Percentiles rank a stretch among this genome's conserved stretches.
phyloP scores from a whole-genome alignment of 2,888 invertebrate species.

The Dryadula phaetusa region DNA sequence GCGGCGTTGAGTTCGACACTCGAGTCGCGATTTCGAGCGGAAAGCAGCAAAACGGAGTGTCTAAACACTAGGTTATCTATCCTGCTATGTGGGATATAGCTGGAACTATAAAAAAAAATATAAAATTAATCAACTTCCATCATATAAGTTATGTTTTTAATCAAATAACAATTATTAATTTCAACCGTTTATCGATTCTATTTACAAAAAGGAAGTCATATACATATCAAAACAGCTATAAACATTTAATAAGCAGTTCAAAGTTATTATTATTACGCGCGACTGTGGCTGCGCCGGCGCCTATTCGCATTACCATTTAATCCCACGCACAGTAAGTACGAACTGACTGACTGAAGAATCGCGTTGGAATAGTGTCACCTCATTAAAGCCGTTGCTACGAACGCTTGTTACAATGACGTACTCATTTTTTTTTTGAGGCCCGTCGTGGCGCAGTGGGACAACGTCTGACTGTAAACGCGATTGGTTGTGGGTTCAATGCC shows the following conservation, averaged over 20 bases:
- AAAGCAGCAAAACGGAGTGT: too few species aligned
- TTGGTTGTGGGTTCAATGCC: too few species aligned
- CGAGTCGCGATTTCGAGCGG: too few species aligned
- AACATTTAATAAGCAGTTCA: conserved; percentile 22
- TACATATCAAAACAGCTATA: conserved; percentile 8
- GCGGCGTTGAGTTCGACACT: too few species aligned
- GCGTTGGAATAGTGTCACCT: conserved; percentile 21
- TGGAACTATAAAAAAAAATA: too few species aligned
- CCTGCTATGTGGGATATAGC: too few species aligned
- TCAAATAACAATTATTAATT: neutral
- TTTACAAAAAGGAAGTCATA: neutral
- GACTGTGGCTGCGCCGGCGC: conserved; percentile 51
- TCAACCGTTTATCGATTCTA: neutral
- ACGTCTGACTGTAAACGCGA: too few species aligned
- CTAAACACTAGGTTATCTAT: too few species aligned
- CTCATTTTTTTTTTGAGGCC: too few species aligned
- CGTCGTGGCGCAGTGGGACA: too few species aligned
- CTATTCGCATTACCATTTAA: conserved; percentile 43
- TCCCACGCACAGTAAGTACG: conserved; percentile 38
- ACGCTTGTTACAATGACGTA: conserved; percentile 10
- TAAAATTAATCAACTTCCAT: too few species aligned
- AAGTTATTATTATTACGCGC: conserved; percentile 26
- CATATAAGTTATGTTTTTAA: too few species aligned
- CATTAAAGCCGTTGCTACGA: conserved; percentile 20
- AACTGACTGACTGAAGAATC: conserved; percentile 27